phyloP scores from a whole-genome alignment of 2,113 vertebrate species.

The Delphinapterus leucas region DNA sequence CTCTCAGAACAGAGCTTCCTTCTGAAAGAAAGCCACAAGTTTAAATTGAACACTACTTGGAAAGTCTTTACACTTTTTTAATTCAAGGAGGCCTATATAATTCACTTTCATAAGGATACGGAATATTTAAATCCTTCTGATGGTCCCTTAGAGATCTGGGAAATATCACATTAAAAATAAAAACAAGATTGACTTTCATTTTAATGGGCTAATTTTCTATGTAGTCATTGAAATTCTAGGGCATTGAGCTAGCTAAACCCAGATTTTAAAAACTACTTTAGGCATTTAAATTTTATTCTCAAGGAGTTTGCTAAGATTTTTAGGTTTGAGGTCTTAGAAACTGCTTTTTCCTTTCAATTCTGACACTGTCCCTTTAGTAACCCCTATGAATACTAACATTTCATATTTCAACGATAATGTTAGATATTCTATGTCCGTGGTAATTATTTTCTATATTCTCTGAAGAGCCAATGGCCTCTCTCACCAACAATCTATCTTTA shows the following conservation, averaged over 20 bases:
- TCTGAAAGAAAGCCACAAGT: slow-evolving; percentile 1
- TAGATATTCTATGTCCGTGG: neutral
- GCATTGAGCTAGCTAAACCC: neutral
- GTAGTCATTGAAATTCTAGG: neutral
- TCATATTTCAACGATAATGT: neutral
- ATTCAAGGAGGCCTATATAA: neutral
- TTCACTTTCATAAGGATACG: slow-evolving; percentile 8
- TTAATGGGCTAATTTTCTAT: neutral
- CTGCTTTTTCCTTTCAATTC: neutral
- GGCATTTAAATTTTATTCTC: slow-evolving; percentile 14
- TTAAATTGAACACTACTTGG: neutral
- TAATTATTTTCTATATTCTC: slow-evolving; percentile 32
- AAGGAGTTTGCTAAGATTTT: slow-evolving; percentile 29
- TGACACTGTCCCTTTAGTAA: neutral
- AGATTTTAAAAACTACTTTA: slow-evolving; percentile 32
- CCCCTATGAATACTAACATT: slow-evolving; percentile 1
- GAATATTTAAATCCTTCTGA: neutral
- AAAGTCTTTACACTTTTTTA: neutral
- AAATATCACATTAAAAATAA: slow-evolving; percentile 47
- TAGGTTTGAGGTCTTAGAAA: slow-evolving; percentile 10
- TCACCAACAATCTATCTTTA: neutral
- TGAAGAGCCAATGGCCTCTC: neutral
- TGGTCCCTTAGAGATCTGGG: neutral
- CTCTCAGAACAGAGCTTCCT: neutral
- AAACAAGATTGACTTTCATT: slow-evolving; percentile 43